Conservation (phyloP, 2,888 invertebrate species). For the Machimus atricapillus region DNA sequence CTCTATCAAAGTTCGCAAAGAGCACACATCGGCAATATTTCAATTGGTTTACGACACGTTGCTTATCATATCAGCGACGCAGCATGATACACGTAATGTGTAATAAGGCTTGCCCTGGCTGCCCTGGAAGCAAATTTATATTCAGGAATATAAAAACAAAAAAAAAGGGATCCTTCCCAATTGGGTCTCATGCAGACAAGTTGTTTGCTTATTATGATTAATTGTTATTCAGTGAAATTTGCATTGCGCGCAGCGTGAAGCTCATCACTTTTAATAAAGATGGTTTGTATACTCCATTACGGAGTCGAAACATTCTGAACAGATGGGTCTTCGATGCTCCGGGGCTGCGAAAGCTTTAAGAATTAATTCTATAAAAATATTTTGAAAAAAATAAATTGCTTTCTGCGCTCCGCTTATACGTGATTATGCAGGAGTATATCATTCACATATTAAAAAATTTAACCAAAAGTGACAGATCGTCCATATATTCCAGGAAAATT, state of each 20-base stretch:
- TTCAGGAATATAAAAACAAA: background rate
- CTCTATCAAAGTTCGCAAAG: background rate
- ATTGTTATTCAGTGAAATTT: background rate
- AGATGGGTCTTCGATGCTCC: background rate
- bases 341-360: background rate
- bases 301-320: background rate
- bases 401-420: background rate
- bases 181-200: background rate
- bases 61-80: background rate
- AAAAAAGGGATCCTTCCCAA: background rate
- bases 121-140: background rate
- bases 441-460: no score
- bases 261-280: background rate
- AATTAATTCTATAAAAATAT: background rate
- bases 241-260: background rate
- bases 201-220: background rate
- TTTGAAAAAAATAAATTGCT: background rate
- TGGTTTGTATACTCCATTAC: background rate
- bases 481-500: no score
- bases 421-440: background rate
- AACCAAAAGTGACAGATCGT: no score
- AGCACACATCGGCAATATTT: background rate
- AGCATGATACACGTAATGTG: background rate
- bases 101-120: background rate
- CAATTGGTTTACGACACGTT: background rate